Base-by-base conservation (phyloP, 2,113 vertebrate species). In the Salminus brasiliensis region DNA sequence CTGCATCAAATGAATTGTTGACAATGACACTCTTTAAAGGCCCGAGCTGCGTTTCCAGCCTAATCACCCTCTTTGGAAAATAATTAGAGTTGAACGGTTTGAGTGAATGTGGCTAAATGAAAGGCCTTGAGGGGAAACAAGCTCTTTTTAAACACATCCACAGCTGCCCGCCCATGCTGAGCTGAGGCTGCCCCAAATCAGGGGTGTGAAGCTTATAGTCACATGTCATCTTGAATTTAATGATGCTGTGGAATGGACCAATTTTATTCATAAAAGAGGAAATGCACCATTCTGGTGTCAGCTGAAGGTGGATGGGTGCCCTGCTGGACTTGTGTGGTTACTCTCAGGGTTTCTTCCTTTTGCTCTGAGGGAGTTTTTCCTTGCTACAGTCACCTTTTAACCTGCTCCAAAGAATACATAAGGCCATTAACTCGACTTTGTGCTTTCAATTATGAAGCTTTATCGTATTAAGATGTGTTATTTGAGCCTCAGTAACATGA, bases 1-100 rank as follows among this genome's bases (percentile, higher is more conserved):
- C 27, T 30, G 52, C 52, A 30, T 78, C 18, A 47, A 78, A 78
- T 45, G 52, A 70, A 78, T 78, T 66, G 43, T 79, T 65, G 59
- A 79, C 59, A 43, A 18, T 53, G 59, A 3, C 30, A 53, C 16
- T 65, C 25, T 72, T 59, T 21, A 73, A 70, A 55, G 29, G 68
- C 30, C 53, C 23, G 30, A 41, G 52, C 55, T 65, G 32, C 34
- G 30, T 45, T 69, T 6, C 39, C 13, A 36, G 52, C 18, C 21
- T 59, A 69, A 78, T 43, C 49, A 45, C 52, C 13, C 27, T 30
- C 49, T 63, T 11, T 75, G 73, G 29, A 25, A 55, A 68, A 55
- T 78, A 43, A 43, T 59, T 69, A 49, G 63, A 75, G 63, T 41
- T 53, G 47, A 23, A 25, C 36, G 41, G 69, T 65, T 65, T 63